Evolutionary conservation across 2,797 vertebrate genomes (phyloP).

Genomic region (Spea hammondii): DNA sequence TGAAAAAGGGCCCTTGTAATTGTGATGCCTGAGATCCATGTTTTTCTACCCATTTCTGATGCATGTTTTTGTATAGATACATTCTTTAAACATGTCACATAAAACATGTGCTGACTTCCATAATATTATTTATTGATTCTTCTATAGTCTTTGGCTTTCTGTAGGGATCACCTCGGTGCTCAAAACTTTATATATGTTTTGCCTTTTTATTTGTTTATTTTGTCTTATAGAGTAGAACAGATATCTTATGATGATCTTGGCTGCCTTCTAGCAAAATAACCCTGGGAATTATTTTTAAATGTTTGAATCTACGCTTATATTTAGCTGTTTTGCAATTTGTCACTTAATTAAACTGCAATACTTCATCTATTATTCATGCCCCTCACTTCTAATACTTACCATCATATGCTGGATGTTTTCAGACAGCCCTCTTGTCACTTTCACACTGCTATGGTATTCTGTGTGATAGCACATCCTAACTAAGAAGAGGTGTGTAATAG

Average conservation of each 20-base stretch:
- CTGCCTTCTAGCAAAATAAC: neutral
- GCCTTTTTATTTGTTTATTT: too few species aligned
- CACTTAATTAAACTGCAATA: neutral
- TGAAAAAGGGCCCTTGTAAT: too few species aligned
- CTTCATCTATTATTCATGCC: slow-evolving; percentile 1
- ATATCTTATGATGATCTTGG: neutral
- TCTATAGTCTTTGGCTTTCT: too few species aligned
- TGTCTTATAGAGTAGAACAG: too few species aligned
- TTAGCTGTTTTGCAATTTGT: neutral
- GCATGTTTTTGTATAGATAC: too few species aligned
- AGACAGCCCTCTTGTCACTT: neutral
- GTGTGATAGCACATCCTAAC: neutral
- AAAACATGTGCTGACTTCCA: too few species aligned
- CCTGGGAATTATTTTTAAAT: slow-evolving; percentile 8
- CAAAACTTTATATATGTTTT: too few species aligned
- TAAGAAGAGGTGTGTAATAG: neutral
- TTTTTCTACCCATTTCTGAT: too few species aligned
- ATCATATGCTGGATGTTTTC: neutral
- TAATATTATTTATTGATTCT: too few species aligned
- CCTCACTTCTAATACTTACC: neutral
- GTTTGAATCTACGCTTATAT: neutral
- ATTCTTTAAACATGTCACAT: too few species aligned
- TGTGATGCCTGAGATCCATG: too few species aligned
- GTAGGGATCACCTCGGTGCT: too few species aligned
- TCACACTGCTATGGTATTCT: slow-evolving; percentile 2